Percentiles rank a stretch among this genome's conserved stretches.
Conservation (phyloP, 2,888 invertebrate genomes). For the Drosophila villosipedis region DNA sequence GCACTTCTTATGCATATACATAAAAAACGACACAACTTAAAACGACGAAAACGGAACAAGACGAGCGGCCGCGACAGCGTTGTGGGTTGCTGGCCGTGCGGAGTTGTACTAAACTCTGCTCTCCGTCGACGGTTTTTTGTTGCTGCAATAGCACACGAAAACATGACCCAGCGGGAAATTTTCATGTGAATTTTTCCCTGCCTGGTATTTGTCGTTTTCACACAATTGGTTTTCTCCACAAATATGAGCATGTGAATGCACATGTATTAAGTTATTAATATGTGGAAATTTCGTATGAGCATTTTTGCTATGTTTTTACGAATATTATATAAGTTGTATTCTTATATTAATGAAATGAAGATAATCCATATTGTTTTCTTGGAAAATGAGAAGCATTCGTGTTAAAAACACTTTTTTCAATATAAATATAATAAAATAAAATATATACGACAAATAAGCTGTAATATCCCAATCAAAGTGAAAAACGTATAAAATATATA, state of each 20-base stretch:
- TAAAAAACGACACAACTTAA: constrained; percentile 69
- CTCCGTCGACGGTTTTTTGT: constrained; percentile 59
- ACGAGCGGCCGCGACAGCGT: constrained; percentile 62
- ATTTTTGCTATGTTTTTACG: not conserved
- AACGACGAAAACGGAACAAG: constrained; percentile 61
- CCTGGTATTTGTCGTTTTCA: not conserved
- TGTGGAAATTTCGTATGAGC: not conserved
- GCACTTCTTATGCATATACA: constrained; percentile 65
- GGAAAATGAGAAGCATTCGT: not conserved
- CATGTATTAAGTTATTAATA: not conserved
- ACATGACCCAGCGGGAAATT: constrained; percentile 59
- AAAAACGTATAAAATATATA: not conserved
- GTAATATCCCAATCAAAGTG: not conserved
- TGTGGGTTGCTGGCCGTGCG: constrained; percentile 70
- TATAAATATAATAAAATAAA: not conserved
- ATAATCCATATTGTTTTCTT: not conserved
- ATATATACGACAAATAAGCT: not conserved
- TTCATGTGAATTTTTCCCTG: constrained; percentile 22
- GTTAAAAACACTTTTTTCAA: not conserved
- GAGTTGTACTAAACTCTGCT: constrained; percentile 77
- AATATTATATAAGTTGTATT: not conserved
- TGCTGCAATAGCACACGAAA: constrained; percentile 56
- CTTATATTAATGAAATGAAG: not conserved
- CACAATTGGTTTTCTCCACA: constrained; percentile 1
- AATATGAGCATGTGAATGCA: not conserved